Percentiles rank a stretch among this genome's conserved stretches.
Evolutionary conservation across 2,113 vertebrate species (phyloP).

Genomic region (Thymallus thymallus): DNA sequence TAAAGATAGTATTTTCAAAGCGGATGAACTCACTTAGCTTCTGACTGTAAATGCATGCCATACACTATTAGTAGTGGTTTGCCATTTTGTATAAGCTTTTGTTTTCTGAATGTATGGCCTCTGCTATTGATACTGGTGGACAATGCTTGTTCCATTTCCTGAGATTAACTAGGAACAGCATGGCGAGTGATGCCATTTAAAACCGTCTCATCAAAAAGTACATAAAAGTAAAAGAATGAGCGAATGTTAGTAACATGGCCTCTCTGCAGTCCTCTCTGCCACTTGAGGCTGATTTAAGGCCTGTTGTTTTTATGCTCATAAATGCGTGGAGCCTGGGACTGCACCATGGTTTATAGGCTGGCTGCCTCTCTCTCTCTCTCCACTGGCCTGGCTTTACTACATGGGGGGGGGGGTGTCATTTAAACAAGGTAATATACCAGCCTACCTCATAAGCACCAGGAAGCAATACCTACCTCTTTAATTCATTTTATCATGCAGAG

Average conservation of each 20-base stretch:
- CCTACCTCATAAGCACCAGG: conserved; percentile 58
- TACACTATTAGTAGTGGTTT: no score
- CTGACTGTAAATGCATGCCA: not conserved
- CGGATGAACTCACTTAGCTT: not conserved
- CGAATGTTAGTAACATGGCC: conserved; percentile 22
- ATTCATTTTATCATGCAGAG: conserved; percentile 62
- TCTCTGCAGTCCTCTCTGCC: conserved; percentile 26
- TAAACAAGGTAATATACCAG: conserved; percentile 74
- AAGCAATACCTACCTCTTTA: conserved; percentile 56
- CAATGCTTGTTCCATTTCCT: not conserved
- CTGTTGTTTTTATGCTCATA: conserved; percentile 73
- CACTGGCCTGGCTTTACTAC: conserved; percentile 63
- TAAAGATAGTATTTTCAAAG: not conserved
- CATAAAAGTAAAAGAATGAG: conserved; percentile 12
- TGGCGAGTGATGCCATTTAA: not conserved
- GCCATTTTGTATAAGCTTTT: not conserved
- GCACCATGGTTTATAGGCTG: conserved; percentile 62
- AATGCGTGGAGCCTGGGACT: conserved; percentile 62
- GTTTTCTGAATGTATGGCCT: not conserved
- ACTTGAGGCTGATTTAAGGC: conserved; percentile 69
- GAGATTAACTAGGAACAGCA: not conserved
- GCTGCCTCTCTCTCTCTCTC: conserved; percentile 21
- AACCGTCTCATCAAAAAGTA: conserved; percentile 33
- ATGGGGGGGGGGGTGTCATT: conserved; percentile 68
- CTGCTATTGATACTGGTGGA: not conserved